Base-by-base conservation (phyloP, 1,140 invertebrate species). In the Rhagoletis pomonella region DNA sequence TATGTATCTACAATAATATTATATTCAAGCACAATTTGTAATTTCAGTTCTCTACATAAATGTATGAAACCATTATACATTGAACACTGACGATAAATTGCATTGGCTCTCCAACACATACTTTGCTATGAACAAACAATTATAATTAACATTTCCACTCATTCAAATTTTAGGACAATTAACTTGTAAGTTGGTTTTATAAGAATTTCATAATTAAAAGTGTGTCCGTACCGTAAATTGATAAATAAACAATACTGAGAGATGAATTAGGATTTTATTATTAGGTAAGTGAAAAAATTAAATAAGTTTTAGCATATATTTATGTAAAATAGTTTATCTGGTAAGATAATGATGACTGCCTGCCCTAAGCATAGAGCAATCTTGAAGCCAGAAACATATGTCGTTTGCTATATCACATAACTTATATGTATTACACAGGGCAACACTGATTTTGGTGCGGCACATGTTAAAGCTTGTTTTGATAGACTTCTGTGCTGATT, bases 101-200 rank as follows among this genome's bases (percentile, higher is more conserved):
- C 42, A 12, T 67, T 67, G 65, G 65, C 65, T 39, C 65, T 39
- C 17, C 29, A 67, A 67, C 19, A 67, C 42, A 67, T n/a, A 67
- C 2, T 42, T 3, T 67, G 10, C 19, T 67, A 29, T 67, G 39
- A 12, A 67, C 64, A 39, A 67, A 39, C n/a, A 19, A 9, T 2
- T 39, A 29, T 10, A 67, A n/a, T 4, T 73, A 12, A 17, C 4
- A 47, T 50, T 73, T 73, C 44, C 42, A n/a, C 60, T 14, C 60
- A 62, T 62, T 73, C 69, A 47, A 73, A 73, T 47, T 73, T 73
- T 73, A n/a, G 42, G 5, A 73, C 39, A 44, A 50, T 47, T 73
- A 73, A 50, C 17, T 14, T 47, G 29, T 73, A 73, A 73, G 69
- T 73, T 73, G 69, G 42, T 73, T 73, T 73, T 73, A 73, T 73